Percentiles rank a stretch among this genome's conserved stretches.
phyloP scores from a whole-genome alignment of 1,140 invertebrate genomes.

The Asobara japonica region DNA sequence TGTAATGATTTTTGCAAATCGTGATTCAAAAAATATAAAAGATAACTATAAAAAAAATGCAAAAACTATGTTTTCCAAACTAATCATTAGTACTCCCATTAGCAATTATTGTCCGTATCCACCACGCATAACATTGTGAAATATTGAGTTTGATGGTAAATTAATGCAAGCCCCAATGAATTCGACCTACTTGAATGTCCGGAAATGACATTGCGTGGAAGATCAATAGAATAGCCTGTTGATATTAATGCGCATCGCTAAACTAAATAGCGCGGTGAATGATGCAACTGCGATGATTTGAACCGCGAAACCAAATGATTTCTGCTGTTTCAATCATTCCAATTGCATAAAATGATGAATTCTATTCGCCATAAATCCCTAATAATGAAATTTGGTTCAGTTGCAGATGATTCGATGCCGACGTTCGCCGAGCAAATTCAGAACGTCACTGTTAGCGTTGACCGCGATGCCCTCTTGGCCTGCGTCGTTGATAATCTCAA shows the following conservation, averaged over 20 bases:
- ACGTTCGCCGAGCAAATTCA: conserved; percentile 89
- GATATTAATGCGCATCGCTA: background rate
- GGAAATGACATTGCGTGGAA: background rate
- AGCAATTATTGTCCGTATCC: too few relatives aligned
- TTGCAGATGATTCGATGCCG: conserved; percentile 74
- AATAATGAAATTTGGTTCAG: conserved; percentile 36
- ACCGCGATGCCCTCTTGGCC: conserved; percentile 88
- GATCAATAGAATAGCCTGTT: background rate
- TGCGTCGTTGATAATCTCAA: conserved; percentile 93
- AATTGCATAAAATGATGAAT: background rate
- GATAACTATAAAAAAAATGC: too few relatives aligned
- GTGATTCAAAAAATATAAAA: too few relatives aligned
- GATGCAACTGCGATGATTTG: background rate
- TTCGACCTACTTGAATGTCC: background rate
- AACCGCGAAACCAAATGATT: background rate
- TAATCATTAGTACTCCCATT: too few relatives aligned
- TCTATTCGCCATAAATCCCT: too few relatives aligned
- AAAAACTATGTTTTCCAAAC: too few relatives aligned
- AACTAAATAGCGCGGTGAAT: background rate
- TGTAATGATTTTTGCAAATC: too few relatives aligned
- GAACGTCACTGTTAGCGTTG: conserved; percentile 92
- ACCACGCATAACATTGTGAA: background rate
- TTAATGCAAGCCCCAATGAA: too few relatives aligned
- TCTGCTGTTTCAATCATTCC: background rate
- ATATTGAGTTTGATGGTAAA: background rate